Conservation (phyloP, 2,797 vertebrate species). For the Okamejei kenojei region DNA sequence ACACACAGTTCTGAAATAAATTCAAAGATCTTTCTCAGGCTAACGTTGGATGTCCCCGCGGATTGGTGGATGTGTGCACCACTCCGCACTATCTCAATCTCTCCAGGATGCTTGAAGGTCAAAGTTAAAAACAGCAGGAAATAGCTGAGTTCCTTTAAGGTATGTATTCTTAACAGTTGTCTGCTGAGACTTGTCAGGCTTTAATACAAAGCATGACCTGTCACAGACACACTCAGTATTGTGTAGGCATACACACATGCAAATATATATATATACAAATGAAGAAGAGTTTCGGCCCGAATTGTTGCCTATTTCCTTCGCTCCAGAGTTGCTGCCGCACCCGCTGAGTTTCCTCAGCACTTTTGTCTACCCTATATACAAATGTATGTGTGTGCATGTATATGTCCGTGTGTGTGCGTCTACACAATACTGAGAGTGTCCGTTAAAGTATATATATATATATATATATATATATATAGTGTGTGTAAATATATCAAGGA, state of each 20-base stretch:
- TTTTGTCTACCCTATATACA: too few species aligned
- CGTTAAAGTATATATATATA: too few species aligned
- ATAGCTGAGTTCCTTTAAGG: neutral
- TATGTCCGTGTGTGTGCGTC: too few species aligned
- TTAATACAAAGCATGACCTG: neutral
- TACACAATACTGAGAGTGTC: too few species aligned
- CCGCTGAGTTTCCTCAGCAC: too few species aligned
- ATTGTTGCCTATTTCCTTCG: too few species aligned
- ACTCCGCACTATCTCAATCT: neutral
- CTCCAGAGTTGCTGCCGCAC: too few species aligned
- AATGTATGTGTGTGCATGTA: too few species aligned
- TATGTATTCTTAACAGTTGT: slow-evolving; percentile 18
- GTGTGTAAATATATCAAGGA: too few species aligned
- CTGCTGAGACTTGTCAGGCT: neutral
- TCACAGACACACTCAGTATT: neutral
- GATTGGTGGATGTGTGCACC: neutral
- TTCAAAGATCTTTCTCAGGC: neutral
- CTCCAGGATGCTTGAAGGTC: slow-evolving; percentile 3
- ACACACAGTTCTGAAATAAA: neutral
- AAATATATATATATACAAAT: too few species aligned
- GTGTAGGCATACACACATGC: neutral
- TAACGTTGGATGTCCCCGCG: neutral
- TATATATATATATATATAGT: too few species aligned
- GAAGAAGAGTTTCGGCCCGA: too few species aligned
- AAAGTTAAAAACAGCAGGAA: slow-evolving; percentile 3